Base-by-base conservation (phyloP, 2,888 invertebrate genomes). In the Megalurothrips usitatus region DNA sequence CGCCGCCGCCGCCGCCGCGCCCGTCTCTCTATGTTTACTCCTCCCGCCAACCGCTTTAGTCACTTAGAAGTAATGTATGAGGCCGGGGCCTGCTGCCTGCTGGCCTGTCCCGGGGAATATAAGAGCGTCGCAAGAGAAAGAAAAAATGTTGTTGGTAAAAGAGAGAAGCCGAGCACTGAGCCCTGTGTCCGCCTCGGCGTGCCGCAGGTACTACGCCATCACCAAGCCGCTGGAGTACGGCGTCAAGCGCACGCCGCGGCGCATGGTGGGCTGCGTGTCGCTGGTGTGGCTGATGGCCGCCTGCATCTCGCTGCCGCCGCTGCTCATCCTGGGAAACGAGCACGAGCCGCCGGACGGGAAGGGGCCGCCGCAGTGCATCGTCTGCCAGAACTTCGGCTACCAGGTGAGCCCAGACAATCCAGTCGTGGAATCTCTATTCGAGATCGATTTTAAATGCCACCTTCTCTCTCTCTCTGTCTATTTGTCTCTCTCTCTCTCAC, bases 211-310 rank as follows among this genome's bases (percentile, higher is more conserved):
- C 88, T 94, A 94, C 88, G 96, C 96, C 84, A 93, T 97, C 83
- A 96, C 96, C 10, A 95, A 96, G 86, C 98, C 98, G 43, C 89
- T 99, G 84, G 95, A 97, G 86, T 98, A 98, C 87, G 96, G 97
- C 11, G 96, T 97, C 78, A 96, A 97, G 87, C 91, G 98, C 83
- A 98, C 98, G 26, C 97, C 98, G 0, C 91, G 92, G 83, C 91
- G 98, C 81, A 98, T 99, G 95, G 92, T 96, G 85, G 89, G 94
- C 82, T 96, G 95, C 89, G 96, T 98, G 83, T 92, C 94, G 78
- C 89, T 96, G 49, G 98, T 98, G 43, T 99, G 98, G 98, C 90
- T 96, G 85, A 92, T 94, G 79, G 97, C 98, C 10, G 96, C 96
- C 17, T 94, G 96, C 86, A 97, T 99, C 86, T 96, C 96, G 84